Conservation (phyloP, 2,797 vertebrate genomes). For the Sitta carolinensis region DNA sequence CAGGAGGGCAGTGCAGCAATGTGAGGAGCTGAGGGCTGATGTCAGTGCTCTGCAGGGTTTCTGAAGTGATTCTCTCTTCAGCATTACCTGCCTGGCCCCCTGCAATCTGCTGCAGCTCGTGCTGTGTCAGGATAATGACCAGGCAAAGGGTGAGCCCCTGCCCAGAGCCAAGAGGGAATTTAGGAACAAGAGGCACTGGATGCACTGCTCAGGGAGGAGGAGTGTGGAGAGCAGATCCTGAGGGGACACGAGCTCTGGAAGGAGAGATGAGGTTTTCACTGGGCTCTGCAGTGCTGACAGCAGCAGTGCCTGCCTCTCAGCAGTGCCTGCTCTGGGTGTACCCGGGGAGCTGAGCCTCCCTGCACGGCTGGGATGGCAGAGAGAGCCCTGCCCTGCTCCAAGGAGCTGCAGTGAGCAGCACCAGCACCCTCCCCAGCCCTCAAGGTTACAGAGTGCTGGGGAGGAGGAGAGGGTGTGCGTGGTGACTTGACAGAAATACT, state of each 20-base stretch:
- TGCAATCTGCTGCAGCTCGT: not conserved
- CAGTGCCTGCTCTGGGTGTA: not conserved
- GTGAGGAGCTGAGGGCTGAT: not conserved
- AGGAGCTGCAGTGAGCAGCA: not conserved
- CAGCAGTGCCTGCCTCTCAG: not conserved
- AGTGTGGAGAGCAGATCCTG: not conserved
- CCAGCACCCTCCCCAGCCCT: not conserved
- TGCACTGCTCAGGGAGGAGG: not conserved
- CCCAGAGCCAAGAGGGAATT: not conserved
- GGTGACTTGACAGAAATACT: slow-evolving; percentile 34
- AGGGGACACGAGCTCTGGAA: not conserved
- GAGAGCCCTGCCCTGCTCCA: not conserved
- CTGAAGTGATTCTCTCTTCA: not conserved
- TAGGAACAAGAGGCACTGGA: not conserved
- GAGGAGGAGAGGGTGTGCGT: not conserved
- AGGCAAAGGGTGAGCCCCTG: not conserved
- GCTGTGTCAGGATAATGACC: not conserved
- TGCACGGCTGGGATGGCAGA: not conserved
- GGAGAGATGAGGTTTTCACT: not conserved
- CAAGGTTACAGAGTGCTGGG: slow-evolving; percentile 19
- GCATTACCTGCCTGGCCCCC: not conserved
- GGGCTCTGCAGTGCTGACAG: not conserved
- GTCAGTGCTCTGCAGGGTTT: not conserved
- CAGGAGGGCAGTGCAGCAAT: not conserved
- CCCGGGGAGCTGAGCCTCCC: not conserved